Conservation (phyloP, 2,797 vertebrate species). For the Spinus pinus region DNA sequence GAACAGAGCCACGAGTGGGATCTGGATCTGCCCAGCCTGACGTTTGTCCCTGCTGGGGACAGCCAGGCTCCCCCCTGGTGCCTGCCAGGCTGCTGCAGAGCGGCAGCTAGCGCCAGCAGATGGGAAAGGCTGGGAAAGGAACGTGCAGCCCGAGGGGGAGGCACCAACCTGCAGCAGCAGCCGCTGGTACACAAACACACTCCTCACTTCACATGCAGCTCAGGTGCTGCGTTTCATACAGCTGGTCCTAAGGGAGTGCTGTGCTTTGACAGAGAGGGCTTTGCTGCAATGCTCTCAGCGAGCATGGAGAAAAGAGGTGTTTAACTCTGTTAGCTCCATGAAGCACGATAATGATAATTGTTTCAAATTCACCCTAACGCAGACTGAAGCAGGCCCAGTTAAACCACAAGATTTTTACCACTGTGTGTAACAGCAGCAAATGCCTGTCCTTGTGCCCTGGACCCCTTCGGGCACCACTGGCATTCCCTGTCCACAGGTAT, state of each 20-base stretch:
- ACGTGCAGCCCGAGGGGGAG: not conserved
- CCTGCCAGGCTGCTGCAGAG: not conserved
- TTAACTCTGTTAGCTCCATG: not conserved
- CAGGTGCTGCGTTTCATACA: not conserved
- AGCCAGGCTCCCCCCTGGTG: not conserved
- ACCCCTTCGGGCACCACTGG: not conserved
- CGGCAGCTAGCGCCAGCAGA: not conserved
- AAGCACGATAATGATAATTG: not conserved
- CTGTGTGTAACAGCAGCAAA: not conserved
- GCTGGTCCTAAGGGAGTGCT: not conserved
- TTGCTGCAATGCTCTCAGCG: not conserved
- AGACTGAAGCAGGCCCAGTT: not conserved
- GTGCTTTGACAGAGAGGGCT: not conserved
- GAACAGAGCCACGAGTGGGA: accelerated
- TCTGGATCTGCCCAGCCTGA: accelerated
- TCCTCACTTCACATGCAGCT: not conserved
- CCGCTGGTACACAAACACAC: not conserved
- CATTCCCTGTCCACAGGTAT: accelerated
- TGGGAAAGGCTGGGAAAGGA: not conserved
- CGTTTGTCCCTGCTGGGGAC: not conserved
- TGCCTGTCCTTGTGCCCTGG: not conserved
- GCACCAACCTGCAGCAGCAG: not conserved
- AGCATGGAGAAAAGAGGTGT: not conserved
- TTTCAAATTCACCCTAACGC: not conserved
- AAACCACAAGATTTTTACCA: not conserved